Conservation (phyloP, 2,888 invertebrate genomes). For the Drosophila helvetica region DNA sequence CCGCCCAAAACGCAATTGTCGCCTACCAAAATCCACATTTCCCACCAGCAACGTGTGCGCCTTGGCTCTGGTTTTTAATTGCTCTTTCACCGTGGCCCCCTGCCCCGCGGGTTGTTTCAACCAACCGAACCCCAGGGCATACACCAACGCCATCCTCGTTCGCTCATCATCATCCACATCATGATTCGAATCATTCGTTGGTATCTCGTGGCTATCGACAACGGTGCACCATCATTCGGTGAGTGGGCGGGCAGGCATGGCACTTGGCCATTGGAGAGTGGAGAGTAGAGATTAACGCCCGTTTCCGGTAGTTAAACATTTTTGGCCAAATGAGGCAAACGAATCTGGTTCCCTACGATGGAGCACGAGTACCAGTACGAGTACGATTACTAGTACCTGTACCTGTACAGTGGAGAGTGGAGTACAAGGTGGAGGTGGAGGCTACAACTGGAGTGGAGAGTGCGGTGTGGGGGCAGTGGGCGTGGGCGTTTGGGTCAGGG, state of each 20-base stretch:
- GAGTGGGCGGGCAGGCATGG: conserved; percentile 32
- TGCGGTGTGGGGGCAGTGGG: conserved; percentile 2
- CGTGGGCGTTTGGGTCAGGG: conserved; percentile 2
- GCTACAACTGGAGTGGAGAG: neutral
- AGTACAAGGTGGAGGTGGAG: neutral
- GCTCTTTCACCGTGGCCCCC: conserved; percentile 50
- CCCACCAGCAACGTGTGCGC: neutral
- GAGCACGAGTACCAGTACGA: neutral
- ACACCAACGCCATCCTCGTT: conserved; percentile 27
- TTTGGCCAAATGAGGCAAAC: conserved; percentile 45
- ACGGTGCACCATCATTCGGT: conserved; percentile 17
- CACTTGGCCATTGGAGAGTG: conserved; percentile 22
- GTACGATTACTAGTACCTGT: too few species aligned
- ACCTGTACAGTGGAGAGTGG: neutral
- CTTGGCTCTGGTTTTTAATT: conserved; percentile 57
- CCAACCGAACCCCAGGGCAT: too few species aligned
- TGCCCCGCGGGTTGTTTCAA: neutral
- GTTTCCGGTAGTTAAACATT: conserved; percentile 52
- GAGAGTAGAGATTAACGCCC: conserved; percentile 48
- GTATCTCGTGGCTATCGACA: conserved; percentile 8
- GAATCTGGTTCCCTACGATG: conserved; percentile 24
- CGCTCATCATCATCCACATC: conserved; percentile 20
- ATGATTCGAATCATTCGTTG: conserved; percentile 25
- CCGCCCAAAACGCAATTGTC: conserved; percentile 70
- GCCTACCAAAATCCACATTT: neutral